Evolutionary conservation across 2,113 vertebrate species (phyloP), one percentile per base, ranked within the genome.

Genomic region (Echinops telfairi): DNA sequence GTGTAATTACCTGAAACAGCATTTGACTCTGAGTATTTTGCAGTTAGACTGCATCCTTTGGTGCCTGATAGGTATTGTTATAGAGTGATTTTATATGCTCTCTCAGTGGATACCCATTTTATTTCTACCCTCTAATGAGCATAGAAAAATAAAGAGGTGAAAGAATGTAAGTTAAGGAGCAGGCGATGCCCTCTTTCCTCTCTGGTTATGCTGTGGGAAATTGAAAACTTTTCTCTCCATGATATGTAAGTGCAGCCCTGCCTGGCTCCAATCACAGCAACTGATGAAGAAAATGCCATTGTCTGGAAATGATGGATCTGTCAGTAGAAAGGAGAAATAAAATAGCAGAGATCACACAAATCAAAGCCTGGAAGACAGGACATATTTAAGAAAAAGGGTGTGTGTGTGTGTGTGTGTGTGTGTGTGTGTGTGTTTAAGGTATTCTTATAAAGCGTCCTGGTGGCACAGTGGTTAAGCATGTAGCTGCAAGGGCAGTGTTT

Each of bases 1-100:
- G 64, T 20, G 27, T 77, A 70, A 83, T 92, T 92, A 94, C 47
- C 70, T 90, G 8, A 57, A 76, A 89, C 36, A 93, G 68, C 82
- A 76, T 78, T 94, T 80, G 36, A 94, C 53, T 80, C 60, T 62
- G 17, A 62, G 47, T 20, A 12, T 89, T 84, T 92, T 14, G 80
- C 1, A 70, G 29, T 90, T 83, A 94, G 47, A 64, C 33, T 92
- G 90, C 20, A 83, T 82, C 81, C 17, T 91, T 93, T 95, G 89
- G 27, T 92, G 71, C 53, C 27, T 82, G 33, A 33, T 82, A 60
- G 11, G 22, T 90, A 43, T 94, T 92, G 71, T 86, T 86, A 66
- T 85, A 29, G 47, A 58, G 29, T 89, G 38, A 82, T 85, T 94
- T 89, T 90, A 75, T 29, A 47, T 43, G 82, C 23, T 86, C 6